A percentile compares a stretch with the other conserved stretches of the same genome.
phyloP scores from a whole-genome alignment of 2,888 invertebrate genomes.

The Halocaridina rubra region DNA sequence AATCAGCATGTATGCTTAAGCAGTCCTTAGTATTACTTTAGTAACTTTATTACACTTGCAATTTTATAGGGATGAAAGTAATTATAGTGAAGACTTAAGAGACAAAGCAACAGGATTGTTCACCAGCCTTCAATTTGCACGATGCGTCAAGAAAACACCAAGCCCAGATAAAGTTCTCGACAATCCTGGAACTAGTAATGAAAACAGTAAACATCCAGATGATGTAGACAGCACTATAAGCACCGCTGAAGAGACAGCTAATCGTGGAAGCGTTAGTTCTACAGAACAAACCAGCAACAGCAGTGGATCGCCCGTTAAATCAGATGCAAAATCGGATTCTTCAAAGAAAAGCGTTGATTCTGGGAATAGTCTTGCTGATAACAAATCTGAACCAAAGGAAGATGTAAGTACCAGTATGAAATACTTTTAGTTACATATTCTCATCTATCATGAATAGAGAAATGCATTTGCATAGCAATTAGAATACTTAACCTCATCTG shows the following conservation, averaged over 20 bases:
- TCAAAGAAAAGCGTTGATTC: conserved; percentile 15
- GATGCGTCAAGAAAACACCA: conserved; percentile 31
- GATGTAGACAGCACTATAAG: background rate
- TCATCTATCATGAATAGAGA: too few relatives aligned
- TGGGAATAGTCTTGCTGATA: conserved; percentile 20
- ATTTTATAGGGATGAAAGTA: conserved; percentile 43
- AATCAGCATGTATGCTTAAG: background rate
- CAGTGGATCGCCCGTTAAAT: background rate
- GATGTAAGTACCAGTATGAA: too few relatives aligned
- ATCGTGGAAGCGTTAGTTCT: conserved; percentile 1
- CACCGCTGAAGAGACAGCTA: background rate
- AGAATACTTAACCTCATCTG: too few relatives aligned
- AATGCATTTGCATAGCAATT: too few relatives aligned
- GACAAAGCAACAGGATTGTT: conserved; percentile 62
- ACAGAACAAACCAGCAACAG: conserved; percentile 12
- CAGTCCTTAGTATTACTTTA: background rate
- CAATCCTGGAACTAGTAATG: background rate
- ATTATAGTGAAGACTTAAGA: conserved; percentile 58
- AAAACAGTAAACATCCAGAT: background rate
- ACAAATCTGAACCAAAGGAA: too few relatives aligned
- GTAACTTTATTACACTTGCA: too few relatives aligned
- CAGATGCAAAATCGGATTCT: background rate
- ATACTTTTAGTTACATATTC: too few relatives aligned
- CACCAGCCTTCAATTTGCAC: conserved; percentile 63
- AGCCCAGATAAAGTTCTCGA: background rate